Conservation (phyloP, 2,113 vertebrate species). For the Plectropomus leopardus region DNA sequence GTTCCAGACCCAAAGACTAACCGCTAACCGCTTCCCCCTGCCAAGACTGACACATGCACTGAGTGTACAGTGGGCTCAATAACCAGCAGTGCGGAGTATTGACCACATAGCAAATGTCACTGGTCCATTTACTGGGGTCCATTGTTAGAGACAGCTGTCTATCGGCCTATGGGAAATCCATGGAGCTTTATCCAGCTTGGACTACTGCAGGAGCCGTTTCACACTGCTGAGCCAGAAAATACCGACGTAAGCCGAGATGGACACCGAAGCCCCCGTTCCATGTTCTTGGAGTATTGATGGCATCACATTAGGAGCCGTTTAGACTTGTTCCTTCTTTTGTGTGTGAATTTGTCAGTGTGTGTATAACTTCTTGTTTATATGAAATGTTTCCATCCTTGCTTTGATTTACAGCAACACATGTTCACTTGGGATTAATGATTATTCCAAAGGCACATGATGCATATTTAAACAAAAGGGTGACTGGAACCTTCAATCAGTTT, state of each 20-base stretch:
- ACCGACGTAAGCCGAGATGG: slow-evolving; percentile 38
- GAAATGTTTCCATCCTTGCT: neutral
- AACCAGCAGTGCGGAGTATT: slow-evolving; percentile 64
- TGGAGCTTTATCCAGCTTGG: slow-evolving; percentile 64
- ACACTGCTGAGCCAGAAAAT: slow-evolving; percentile 80
- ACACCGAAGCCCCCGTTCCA: slow-evolving; percentile 15
- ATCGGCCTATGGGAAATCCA: slow-evolving; percentile 78
- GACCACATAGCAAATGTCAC: slow-evolving; percentile 74
- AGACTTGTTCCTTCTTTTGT: neutral
- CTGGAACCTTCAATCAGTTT: neutral
- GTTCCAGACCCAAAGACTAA: slow-evolving; percentile 45
- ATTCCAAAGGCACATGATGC: neutral
- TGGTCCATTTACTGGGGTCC: slow-evolving; percentile 61
- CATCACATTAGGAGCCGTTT: slow-evolving; percentile 1
- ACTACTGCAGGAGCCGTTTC: slow-evolving; percentile 71
- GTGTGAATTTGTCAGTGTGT: neutral
- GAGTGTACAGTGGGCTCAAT: slow-evolving; percentile 48
- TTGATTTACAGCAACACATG: neutral
- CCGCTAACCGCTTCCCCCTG: slow-evolving; percentile 30
- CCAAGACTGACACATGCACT: slow-evolving; percentile 48
- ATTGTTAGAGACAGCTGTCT: slow-evolving; percentile 71
- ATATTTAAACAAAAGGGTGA: neutral
- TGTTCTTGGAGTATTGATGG: slow-evolving; percentile 52
- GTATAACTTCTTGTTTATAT: neutral
- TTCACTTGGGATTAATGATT: neutral